Conservation (phyloP, 2,888 invertebrate genomes). For the Pedicia rivosa region DNA sequence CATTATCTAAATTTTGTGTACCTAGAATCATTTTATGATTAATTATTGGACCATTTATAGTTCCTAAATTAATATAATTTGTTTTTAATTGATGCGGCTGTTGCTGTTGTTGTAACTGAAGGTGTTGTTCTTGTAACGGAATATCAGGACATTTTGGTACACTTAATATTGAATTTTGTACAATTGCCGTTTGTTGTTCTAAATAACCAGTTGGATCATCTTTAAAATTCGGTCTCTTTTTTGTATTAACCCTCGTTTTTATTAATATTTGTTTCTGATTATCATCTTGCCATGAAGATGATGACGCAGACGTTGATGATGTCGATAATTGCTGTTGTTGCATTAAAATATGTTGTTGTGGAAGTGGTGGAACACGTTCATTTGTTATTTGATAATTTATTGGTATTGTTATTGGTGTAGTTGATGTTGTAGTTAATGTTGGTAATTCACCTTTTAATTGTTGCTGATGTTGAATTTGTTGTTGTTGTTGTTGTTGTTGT, state of each 20-base stretch:
- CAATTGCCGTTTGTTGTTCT: conserved; percentile 74
- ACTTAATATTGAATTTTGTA: conserved; percentile 64
- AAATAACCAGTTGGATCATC: conserved; percentile 84
- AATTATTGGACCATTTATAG: too few species aligned
- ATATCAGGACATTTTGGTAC: conserved; percentile 28
- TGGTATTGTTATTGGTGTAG: neutral
- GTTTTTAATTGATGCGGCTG: neutral
- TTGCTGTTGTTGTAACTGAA: conserved; percentile 8
- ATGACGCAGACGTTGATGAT: neutral
- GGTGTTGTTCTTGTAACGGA: conserved; percentile 10
- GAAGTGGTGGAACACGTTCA: conserved; percentile 18
- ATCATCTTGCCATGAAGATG: neutral
- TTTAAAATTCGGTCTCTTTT: conserved; percentile 59
- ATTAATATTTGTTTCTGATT: neutral
- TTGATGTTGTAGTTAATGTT: neutral
- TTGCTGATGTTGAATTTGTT: conserved; percentile 4
- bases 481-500: conserved; percentile 5
- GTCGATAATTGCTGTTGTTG: neutral
- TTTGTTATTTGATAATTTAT: conserved; percentile 8
- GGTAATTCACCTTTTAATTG: neutral
- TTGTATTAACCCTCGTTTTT: conserved; percentile 8
- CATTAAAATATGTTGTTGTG: conserved; percentile 14
- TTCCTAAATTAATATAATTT: too few species aligned
- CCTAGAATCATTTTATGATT: too few species aligned
- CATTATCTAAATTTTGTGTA: neutral